Evolutionary conservation across 2,113 vertebrate genomes (phyloP).

Genomic region (Sinocyclocheilus grahami): DNA sequence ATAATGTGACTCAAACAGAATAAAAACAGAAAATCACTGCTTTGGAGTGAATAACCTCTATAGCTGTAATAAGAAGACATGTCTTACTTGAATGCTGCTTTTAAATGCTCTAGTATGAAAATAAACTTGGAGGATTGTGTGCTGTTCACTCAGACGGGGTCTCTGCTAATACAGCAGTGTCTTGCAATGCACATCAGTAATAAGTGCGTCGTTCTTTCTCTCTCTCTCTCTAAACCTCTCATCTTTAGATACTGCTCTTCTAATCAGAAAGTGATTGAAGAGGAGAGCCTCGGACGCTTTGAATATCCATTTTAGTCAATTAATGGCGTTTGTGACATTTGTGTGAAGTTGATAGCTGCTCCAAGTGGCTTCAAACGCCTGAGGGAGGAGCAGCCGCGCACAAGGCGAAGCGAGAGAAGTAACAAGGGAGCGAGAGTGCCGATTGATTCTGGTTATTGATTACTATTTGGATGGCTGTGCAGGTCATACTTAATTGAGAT

Average conservation of each 20-base stretch:
- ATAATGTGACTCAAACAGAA: no score
- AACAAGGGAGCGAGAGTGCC: slow-evolving; percentile 39
- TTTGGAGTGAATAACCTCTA: no score
- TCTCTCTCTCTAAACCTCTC: slow-evolving; percentile 18
- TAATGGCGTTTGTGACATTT: slow-evolving; percentile 68
- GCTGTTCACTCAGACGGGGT: no score
- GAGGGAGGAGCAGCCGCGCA: not conserved
- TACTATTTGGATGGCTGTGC: slow-evolving; percentile 57
- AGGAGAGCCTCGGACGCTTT: slow-evolving; percentile 58
- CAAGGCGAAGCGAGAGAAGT: not conserved
- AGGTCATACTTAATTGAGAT: slow-evolving; percentile 66
- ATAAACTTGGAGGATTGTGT: no score
- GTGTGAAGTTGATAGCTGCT: slow-evolving; percentile 61
- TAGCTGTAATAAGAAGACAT: no score
- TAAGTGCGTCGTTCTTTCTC: slow-evolving; percentile 40
- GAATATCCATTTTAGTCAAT: slow-evolving; percentile 65
- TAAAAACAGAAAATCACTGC: no score
- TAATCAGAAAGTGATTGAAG: slow-evolving; percentile 64
- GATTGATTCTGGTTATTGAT: slow-evolving; percentile 69
- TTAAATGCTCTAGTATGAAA: no score
- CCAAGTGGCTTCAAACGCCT: slow-evolving; percentile 51
- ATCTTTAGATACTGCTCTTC: slow-evolving; percentile 51
- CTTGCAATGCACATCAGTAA: slow-evolving; percentile 26
- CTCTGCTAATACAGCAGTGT: no score
- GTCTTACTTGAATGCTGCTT: no score